Percentiles rank a stretch among this genome's conserved stretches.
These are phyloP conservation scores for Montipora capitata DNA, from an alignment of 92 coral and sea anemone genomes.

Conservation along the genomic window DNA sequence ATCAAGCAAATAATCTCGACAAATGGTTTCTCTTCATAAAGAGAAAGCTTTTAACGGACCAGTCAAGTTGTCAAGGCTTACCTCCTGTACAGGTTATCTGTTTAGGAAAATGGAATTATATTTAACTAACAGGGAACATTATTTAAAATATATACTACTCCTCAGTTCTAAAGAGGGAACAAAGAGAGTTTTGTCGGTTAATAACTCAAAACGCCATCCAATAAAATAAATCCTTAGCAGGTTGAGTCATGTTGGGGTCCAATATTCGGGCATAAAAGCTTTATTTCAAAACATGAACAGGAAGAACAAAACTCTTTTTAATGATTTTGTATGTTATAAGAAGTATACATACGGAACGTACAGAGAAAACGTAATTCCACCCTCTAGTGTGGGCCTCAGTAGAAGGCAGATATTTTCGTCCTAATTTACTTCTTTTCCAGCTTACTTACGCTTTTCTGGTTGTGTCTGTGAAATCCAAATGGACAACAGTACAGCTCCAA, in stretches of 20 bases:
- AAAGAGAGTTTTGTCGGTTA: not conserved
- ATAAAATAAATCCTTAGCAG: not conserved
- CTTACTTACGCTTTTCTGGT: constrained; percentile 37
- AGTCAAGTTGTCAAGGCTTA: not conserved
- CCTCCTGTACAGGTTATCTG: not conserved
- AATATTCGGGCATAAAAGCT: too few relatives aligned
- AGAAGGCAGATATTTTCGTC: not conserved
- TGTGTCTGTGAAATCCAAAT: constrained; percentile 11
- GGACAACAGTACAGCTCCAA: not conserved
- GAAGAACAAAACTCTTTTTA: not conserved
- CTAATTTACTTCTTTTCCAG: not conserved
- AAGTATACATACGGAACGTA: not conserved
- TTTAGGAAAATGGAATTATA: constrained; percentile 11
- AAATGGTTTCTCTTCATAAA: not conserved
- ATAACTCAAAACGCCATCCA: not conserved
- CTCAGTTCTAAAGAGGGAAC: not conserved
- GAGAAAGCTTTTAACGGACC: not conserved
- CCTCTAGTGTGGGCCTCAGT: not conserved
- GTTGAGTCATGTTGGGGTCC: not conserved
- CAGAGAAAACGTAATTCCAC: not conserved
- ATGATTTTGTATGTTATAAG: not conserved
- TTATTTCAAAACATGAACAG: not conserved
- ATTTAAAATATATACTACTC: not conserved
- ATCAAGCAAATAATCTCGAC: not conserved
- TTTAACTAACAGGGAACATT: not conserved